Base-by-base conservation (phyloP, 2,888 invertebrate species). In the Ophonus ardosiacus region DNA sequence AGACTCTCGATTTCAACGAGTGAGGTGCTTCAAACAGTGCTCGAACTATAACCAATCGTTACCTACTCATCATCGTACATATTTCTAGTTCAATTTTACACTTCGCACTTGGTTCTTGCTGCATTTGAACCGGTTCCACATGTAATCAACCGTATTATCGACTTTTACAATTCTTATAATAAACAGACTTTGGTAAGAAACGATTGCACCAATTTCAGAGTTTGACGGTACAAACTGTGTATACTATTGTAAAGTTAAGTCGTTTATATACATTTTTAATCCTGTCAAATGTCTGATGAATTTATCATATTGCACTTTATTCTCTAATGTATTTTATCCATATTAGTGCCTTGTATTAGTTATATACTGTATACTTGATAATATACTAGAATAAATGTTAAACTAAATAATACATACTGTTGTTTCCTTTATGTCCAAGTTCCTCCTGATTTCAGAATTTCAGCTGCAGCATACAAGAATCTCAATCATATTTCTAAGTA, bases 151-250 rank as follows among this genome's bases (percentile, higher is more conserved):
- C 57, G 38, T 78, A 78, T 78, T 78, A 78, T 78, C 78, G 57
- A 57, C 15, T 78, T 74, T 78, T 78, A 78, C 78, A 78, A 78
- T 57, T 57, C 78, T 78, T 78, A 78, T 78, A 78, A 76, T 76
- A 76, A 56, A 76, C 76, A 68, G 78, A 78, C 63, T 84, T 78
- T 84, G 84, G 78, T 43, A 84, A 31, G 84, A 59, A 83, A 84
- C 84, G 51, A 84, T 83, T 85, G 85, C 85, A 85, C 85, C 85
- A 80, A 80, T 85, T 76, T 80, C 80, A 80, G 85, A 85, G 38
- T 80, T 84, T 85, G 85, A 85, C 80, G 80, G 85, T 85, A 85
- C 85, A 85, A 85, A 85, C 71, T 85, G 57, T 85, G 85, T 85
- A 85, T 85, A 85, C 85, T 80, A 84, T 68, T 85, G 79, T 80